phyloP scores from a whole-genome alignment of 1,140 invertebrate genomes.

The Drepana arcuata region DNA sequence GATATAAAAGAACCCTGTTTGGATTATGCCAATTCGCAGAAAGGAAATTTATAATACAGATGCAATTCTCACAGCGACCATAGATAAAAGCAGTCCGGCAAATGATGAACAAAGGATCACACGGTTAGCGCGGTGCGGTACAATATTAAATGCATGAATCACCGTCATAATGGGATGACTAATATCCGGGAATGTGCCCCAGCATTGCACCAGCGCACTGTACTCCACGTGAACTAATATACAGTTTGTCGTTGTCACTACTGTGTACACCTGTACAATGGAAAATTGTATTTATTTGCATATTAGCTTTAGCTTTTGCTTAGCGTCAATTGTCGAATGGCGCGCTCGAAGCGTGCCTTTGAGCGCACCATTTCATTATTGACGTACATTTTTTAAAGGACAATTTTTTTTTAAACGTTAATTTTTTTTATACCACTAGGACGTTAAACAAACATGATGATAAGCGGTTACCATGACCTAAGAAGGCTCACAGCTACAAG shows the following conservation, averaged over 20 bases:
- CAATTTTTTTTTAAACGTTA: background rate
- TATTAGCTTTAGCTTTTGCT: background rate
- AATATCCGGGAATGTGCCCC: constrained; percentile 55
- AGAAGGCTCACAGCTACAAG: too few relatives aligned
- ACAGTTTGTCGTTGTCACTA: constrained; percentile 56
- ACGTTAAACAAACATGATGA: background rate
- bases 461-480: too few relatives aligned
- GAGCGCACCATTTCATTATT: too few relatives aligned
- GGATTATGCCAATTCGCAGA: too few relatives aligned
- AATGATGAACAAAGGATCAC: too few relatives aligned
- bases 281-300: too few relatives aligned
- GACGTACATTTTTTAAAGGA: background rate
- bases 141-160: constrained; percentile 41
- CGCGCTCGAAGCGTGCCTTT: too few relatives aligned
- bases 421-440: background rate
- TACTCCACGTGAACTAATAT: constrained; percentile 55
- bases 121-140: too few relatives aligned
- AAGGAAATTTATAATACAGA: too few relatives aligned
- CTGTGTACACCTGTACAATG: constrained; percentile 43
- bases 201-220: constrained; percentile 46
- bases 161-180: constrained; percentile 46
- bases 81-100: too few relatives aligned
- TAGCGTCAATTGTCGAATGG: background rate
- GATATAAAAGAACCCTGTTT: too few relatives aligned
- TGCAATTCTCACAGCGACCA: too few relatives aligned